Base-by-base conservation (phyloP, 2,888 invertebrate genomes). In the Dysmachus trigonus region DNA sequence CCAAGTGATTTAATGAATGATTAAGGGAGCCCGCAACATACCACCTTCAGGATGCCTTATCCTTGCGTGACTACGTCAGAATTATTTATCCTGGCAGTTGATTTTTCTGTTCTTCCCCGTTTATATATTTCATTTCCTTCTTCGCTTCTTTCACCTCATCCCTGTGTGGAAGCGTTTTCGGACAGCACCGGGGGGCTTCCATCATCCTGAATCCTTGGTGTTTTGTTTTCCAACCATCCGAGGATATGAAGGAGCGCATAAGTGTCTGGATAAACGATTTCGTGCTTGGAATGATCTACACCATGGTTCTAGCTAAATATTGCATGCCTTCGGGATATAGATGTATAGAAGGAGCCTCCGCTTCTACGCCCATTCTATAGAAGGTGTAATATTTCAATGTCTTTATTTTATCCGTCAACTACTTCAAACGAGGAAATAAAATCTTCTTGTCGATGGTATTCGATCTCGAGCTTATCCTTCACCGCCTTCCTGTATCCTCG, bases 381-480 rank as follows among this genome's bases (percentile, higher is more conserved):
- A 22, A 47, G 77, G 77, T 77, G 47, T 41, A 77, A 77, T 77
- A 77, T 77, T 77, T 77, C 77, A 77, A 77, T 30, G 77, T 77
- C 77, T 77, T 77, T 77, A 77, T 30, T 41, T 77, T 47, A 30
- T 47, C 47, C 41, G 77, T 47, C 47, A 41, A 47, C 41, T 27
- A 41, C 38, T 77, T 22, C 22, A 77, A 31, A 76, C 18, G 51
- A 27, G 30, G n/a, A 47, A 77, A 77, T 77, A 76, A 47, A 35
- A 38, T 18, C 41, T 38, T 22, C 47, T 15, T 47, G 27, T 6
- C 47, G 47, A 47, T 31, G 77, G 22, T 47, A 77, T 77, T 47
- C 15, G 47, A 33, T 77, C 13, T 77, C n/a, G 15, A 10, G 10
- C 47, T n/a, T n/a, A 41, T n/a, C 30, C 27, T 27, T 3, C 18